These are phyloP conservation scores for Hyaena hyaena DNA, from an alignment of 2,113 vertebrate genomes.

Conservation along the genomic window DNA sequence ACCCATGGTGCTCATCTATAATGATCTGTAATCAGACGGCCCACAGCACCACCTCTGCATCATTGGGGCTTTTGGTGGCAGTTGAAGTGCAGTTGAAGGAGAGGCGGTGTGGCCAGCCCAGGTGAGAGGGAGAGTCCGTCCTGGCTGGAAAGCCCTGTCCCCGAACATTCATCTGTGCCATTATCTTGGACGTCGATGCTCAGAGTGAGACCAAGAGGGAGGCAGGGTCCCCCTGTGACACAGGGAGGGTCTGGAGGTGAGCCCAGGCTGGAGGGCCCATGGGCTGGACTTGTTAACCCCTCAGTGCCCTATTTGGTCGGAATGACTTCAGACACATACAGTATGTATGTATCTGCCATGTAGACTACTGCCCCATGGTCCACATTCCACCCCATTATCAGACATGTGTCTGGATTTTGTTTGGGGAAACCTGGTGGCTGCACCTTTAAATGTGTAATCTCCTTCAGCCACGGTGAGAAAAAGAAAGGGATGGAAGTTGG, in stretches of 20 bases:
- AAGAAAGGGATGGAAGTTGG: constrained; percentile 49
- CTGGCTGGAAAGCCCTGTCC: neutral
- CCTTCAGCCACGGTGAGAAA: neutral
- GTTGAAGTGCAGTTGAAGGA: neutral
- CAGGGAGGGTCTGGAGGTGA: neutral
- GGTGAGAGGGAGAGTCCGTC: neutral
- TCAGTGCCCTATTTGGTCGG: neutral
- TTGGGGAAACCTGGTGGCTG: neutral
- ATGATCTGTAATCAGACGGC: neutral
- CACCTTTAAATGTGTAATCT: constrained; percentile 60
- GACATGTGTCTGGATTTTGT: neutral
- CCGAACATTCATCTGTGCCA: neutral
- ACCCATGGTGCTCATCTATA: neutral
- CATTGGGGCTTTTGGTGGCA: neutral
- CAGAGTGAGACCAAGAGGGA: neutral
- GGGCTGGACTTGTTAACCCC: neutral
- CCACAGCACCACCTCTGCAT: neutral
- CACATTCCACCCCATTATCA: neutral
- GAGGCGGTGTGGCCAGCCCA: neutral
- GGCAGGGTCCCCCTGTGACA: neutral
- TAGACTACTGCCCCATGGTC: neutral
- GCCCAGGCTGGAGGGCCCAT: neutral
- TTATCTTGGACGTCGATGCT: neutral
- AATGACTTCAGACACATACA: neutral
- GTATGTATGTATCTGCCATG: neutral